phyloP scores from a whole-genome alignment of 2,888 invertebrate genomes.

The Drosophila rellima region DNA sequence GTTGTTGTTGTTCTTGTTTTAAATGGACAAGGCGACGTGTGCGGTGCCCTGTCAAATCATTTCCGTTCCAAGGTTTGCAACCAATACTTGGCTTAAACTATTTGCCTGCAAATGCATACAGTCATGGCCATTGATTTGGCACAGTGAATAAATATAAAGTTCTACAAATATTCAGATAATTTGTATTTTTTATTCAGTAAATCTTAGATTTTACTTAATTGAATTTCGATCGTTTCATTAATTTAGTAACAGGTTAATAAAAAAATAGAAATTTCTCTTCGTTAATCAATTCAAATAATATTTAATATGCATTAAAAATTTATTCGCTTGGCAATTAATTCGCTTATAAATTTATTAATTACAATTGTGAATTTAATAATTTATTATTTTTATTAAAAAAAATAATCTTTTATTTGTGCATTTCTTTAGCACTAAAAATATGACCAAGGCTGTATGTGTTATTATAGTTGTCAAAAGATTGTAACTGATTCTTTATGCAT shows the following conservation, averaged over 20 bases:
- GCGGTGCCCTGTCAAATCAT: conserved; percentile 75
- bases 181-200: no score
- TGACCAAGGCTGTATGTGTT: background rate
- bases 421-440: background rate
- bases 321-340: no score
- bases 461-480: background rate
- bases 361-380: background rate
- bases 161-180: background rate
- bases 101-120: background rate
- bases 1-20: conserved; percentile 15
- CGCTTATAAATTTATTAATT: no score
- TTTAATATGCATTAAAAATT: no score
- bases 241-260: no score
- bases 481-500: background rate
- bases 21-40: conserved; percentile 61
- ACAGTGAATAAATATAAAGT: background rate
- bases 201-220: no score
- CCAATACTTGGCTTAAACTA: conserved; percentile 46
- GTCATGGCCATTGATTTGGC: conserved; percentile 9
- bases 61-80: conserved; percentile 77
- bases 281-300: no score
- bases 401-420: no score
- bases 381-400: background rate
- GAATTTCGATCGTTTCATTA: no score
- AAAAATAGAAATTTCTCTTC: no score